Evolutionary conservation across 2,888 invertebrate species (phyloP), one percentile per base, ranked within the genome.

Genomic region (Spodoptera littoralis): DNA sequence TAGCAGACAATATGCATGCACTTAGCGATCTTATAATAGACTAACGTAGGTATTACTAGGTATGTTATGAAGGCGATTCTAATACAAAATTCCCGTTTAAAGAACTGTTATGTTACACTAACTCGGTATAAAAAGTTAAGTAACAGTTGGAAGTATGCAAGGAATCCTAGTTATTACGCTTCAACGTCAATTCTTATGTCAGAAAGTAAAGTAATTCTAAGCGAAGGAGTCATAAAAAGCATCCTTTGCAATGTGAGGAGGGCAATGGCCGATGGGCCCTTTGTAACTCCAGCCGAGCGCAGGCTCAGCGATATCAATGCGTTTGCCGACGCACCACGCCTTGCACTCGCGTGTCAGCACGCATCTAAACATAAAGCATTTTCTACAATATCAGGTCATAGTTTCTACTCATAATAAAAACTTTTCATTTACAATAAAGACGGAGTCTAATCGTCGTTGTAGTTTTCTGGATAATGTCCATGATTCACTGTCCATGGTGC

Each of bases 221-320:
- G 82, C 73, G 74, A 70, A 76, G 77, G 77, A 81, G 84, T 88
- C 67, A 56, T 71, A 77, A 77, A 80, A 87, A 77, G 75, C 72
- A 83, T 78, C 76, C 82, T 82, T 82, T 74, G 80, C 81, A 82
- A 79, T 80, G 79, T 76, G 86, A 82, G 91, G 86, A 82, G 91
- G 88, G 89, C 92, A 91, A 89, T 80, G 92, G 79, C 91, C 91
- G 87, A 76, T 65, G 84, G 83, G 77, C 84, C 84, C 87, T 86
- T 87, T 84, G 83, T 83, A 70, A 58, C 69, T 70, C 47, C 63
- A 65, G 62, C 57, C 61, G 61, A 58, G 73, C 70, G 60, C 64
- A 67, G 60, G 70, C 65, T 62, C 69, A 61, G 36, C 65, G 56
- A 59, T 75, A 75, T 77, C 73, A 72, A 70, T 68, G 67, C 61